Percentiles rank a stretch among this genome's conserved stretches.
phyloP scores from a whole-genome alignment of 2,113 vertebrate species.

The Chroicocephalus ridibundus region DNA sequence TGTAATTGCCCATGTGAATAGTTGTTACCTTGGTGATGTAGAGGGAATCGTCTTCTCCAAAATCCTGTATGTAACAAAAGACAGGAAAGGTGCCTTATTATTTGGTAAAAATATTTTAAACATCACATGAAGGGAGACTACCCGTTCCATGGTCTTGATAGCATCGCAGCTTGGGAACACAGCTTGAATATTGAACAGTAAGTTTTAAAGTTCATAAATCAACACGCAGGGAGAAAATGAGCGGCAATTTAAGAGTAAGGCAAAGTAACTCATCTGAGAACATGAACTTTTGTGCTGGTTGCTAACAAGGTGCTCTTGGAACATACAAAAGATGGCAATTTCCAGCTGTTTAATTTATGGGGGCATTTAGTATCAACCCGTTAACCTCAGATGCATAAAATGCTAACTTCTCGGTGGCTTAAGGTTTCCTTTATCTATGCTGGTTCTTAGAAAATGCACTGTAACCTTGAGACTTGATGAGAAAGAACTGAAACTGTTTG shows the following conservation, averaged over 20 bases:
- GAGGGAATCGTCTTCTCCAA: slow-evolving; percentile 92
- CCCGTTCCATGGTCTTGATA: neutral
- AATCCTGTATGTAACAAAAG: slow-evolving; percentile 83
- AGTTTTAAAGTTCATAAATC: slow-evolving; percentile 12
- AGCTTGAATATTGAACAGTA: neutral
- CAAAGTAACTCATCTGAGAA: slow-evolving; percentile 13
- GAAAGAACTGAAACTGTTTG: neutral
- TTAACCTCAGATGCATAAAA: neutral
- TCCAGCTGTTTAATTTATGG: slow-evolving; percentile 38
- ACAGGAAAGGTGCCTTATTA: slow-evolving; percentile 24
- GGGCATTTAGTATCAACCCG: neutral
- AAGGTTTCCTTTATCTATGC: neutral
- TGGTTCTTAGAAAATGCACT: neutral
- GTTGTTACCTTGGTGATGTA: slow-evolving; percentile 99
- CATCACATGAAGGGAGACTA: neutral
- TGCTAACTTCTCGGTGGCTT: neutral
- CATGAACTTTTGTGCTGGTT: neutral
- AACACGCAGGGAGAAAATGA: neutral
- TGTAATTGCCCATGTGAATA: slow-evolving; percentile 97
- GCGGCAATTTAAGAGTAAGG: neutral
- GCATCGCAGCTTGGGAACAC: neutral
- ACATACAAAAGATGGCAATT: slow-evolving; percentile 8
- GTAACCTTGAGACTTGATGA: neutral
- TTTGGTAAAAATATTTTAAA: neutral
- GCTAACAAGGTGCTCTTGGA: slow-evolving; percentile 24